phyloP scores from a whole-genome alignment of 1,140 invertebrate species.

The Neodiprion fabricii region DNA sequence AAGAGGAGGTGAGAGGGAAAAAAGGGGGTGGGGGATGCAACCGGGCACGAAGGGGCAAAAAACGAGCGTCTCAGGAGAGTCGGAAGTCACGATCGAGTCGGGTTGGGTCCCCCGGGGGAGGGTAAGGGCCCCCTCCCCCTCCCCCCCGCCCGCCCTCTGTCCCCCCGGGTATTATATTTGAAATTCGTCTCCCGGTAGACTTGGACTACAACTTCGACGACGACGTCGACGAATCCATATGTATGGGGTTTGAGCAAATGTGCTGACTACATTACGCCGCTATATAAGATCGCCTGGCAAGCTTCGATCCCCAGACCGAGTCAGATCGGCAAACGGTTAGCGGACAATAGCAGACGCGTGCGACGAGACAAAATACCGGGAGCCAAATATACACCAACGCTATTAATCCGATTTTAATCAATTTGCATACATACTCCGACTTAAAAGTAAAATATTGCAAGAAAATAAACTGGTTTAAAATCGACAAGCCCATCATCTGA shows the following conservation, averaged over 20 bases:
- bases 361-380: background rate
- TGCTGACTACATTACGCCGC: slow-evolving; percentile 58
- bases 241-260: slow-evolving; percentile 57
- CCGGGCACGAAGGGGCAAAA: too few relatives aligned
- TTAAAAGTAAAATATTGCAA: too few relatives aligned
- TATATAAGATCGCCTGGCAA: slow-evolving; percentile 57
- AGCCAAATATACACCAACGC: background rate
- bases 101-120: too few relatives aligned
- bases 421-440: too few relatives aligned
- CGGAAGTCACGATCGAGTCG: too few relatives aligned
- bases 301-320: slow-evolving; percentile 55
- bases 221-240: slow-evolving; percentile 48
- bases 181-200: slow-evolving; percentile 41
- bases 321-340: slow-evolving; percentile 53
- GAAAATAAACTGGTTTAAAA: too few relatives aligned
- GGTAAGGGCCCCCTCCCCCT: slow-evolving; percentile 22
- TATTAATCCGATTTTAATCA: too few relatives aligned
- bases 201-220: slow-evolving; percentile 17
- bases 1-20: too few relatives aligned
- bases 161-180: slow-evolving; percentile 27
- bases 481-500: background rate
- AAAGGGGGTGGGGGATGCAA: too few relatives aligned
- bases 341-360: slow-evolving; percentile 30
- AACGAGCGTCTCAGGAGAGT: too few relatives aligned
- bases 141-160: slow-evolving; percentile 30